Conservation (phyloP, 2,797 vertebrate genomes). For the Melanotaenia nigrans region DNA sequence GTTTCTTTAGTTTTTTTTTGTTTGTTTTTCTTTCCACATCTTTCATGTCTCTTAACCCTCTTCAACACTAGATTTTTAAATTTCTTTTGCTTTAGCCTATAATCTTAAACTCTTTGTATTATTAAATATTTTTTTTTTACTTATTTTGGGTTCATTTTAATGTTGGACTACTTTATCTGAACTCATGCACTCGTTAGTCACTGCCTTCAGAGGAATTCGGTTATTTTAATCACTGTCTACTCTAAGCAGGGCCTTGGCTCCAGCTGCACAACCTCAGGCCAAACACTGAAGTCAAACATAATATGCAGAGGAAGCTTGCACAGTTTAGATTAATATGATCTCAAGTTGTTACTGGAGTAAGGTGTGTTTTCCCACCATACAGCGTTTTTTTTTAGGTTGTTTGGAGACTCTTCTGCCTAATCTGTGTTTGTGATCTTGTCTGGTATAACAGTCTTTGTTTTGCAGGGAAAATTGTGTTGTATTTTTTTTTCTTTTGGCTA, state of each 20-base stretch:
- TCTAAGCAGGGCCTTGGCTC: conserved; percentile 35
- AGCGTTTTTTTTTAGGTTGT: conserved; percentile 40
- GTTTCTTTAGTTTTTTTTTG: background rate
- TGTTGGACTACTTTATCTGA: conserved; percentile 9
- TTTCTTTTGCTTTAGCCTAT: background rate
- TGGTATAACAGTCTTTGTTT: conserved; percentile 57
- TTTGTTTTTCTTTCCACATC: background rate
- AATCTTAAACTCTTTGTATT: conserved; percentile 2
- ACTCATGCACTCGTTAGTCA: conserved; percentile 37
- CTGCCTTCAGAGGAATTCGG: conserved; percentile 49
- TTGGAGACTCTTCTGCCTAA: conserved; percentile 44
- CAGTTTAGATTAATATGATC: conserved; percentile 39
- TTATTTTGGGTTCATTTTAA: conserved; percentile 23
- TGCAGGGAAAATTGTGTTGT: conserved; percentile 31
- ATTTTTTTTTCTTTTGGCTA: conserved; percentile 19
- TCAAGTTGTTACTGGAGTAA: conserved; percentile 56
- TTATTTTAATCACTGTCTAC: conserved; percentile 39
- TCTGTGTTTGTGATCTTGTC: conserved; percentile 69
- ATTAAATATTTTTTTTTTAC: background rate
- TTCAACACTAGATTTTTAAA: background rate
- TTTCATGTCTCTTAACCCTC: background rate
- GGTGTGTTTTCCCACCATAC: conserved; percentile 49
- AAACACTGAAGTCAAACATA: conserved; percentile 35
- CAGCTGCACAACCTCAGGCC: conserved; percentile 56
- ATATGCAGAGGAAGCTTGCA: conserved; percentile 16